Evolutionary conservation across 1,140 invertebrate species (phyloP).

Genomic region (Papilio glaucus): DNA sequence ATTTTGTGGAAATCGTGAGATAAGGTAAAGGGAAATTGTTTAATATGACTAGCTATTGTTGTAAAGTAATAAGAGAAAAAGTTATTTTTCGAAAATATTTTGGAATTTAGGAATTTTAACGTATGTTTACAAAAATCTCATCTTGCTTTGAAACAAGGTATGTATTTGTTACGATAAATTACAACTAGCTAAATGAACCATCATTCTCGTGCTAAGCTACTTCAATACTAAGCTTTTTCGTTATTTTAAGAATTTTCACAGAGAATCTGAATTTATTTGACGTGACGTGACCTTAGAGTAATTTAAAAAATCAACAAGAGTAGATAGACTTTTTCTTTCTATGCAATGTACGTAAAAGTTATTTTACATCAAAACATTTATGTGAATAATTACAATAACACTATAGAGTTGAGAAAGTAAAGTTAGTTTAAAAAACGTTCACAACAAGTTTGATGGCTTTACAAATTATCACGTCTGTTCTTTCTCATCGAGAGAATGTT

Average conservation of each 20-base stretch:
- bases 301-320: background rate
- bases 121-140: no score
- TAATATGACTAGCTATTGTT: no score
- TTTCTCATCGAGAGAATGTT: conserved; percentile 47
- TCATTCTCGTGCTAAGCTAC: no score
- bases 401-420: conserved; percentile 10
- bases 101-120: no score
- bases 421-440: conserved; percentile 23
- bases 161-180: no score
- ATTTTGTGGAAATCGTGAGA: no score
- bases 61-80: no score
- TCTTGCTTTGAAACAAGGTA: no score
- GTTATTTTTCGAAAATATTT: no score
- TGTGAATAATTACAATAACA: conserved; percentile 25
- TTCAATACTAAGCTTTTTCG: background rate
- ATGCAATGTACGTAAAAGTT: conserved; percentile 15
- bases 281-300: background rate
- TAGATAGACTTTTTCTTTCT: background rate
- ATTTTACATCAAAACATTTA: conserved; percentile 21
- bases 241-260: background rate
- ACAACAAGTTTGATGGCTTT: conserved; percentile 14
- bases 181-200: no score
- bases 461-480: conserved; percentile 45
- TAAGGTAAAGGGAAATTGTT: no score
- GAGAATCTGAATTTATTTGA: background rate